These are phyloP conservation scores for Galerucella nymphaeae DNA, from an alignment of 2,888 invertebrate species.

Conservation along the genomic window DNA sequence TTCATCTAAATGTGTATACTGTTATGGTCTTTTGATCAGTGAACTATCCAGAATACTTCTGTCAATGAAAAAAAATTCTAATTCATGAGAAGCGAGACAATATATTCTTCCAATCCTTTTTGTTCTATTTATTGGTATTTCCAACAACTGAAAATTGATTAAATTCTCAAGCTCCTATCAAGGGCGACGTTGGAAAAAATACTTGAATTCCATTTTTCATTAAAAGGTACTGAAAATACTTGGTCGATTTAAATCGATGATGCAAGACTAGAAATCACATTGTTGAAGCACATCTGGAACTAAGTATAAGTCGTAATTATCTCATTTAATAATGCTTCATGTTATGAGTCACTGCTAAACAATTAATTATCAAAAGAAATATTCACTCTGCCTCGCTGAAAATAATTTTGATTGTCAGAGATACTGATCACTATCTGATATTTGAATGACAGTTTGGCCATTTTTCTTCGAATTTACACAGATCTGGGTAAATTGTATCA, in stretches of 20 bases:
- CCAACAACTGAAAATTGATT: too few relatives aligned
- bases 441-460: not conserved
- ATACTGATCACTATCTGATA: not conserved
- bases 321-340: constrained; percentile 3
- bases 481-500: not conserved
- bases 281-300: constrained; percentile 6
- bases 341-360: not conserved
- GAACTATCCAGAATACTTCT: too few relatives aligned
- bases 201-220: not conserved
- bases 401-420: not conserved
- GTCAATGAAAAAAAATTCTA: too few relatives aligned
- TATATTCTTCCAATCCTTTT: too few relatives aligned
- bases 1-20: too few relatives aligned
- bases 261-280: constrained; percentile 11
- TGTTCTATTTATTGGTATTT: too few relatives aligned
- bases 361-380: constrained; percentile 8
- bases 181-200: too few relatives aligned
- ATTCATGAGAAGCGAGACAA: too few relatives aligned
- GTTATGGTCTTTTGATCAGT: too few relatives aligned
- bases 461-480: too few relatives aligned
- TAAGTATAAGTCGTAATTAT: constrained; percentile 13
- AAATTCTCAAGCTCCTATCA: too few relatives aligned
- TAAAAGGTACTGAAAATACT: not conserved
- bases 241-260: not conserved
- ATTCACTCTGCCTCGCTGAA: not conserved